phyloP scores from a whole-genome alignment of 2,888 invertebrate genomes.

The Ctena decussata region DNA sequence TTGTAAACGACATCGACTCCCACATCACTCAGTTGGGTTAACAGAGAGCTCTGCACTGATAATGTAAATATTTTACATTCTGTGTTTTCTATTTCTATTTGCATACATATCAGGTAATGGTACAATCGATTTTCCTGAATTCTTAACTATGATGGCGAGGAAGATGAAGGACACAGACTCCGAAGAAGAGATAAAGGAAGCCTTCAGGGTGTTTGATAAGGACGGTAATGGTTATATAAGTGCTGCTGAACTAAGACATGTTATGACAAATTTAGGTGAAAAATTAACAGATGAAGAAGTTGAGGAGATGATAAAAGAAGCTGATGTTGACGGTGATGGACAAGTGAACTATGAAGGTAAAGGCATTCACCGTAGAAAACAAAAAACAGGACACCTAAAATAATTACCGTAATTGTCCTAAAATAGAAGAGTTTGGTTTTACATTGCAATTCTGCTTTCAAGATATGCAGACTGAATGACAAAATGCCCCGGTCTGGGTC shows the following conservation, averaged over 20 bases:
- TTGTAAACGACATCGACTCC: no score
- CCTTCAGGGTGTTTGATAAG: constrained; percentile 99
- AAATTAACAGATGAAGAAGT: constrained; percentile 99
- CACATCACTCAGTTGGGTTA: no score
- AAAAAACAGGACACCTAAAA: no score
- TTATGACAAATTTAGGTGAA: constrained; percentile 99
- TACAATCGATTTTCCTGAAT: constrained; percentile 99
- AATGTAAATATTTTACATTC: no score
- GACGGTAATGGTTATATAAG: constrained; percentile 99
- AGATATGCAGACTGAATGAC: no score
- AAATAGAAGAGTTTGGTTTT: no score
- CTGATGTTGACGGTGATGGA: constrained; percentile 99
- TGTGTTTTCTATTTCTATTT: background rate
- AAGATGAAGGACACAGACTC: constrained; percentile 97
- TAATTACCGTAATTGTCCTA: no score
- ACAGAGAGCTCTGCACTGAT: no score
- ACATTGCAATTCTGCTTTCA: no score
- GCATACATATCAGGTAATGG: constrained; percentile 90
- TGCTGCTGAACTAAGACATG: constrained; percentile 99
- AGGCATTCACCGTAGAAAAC: no score
- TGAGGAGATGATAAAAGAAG: constrained; percentile 99
- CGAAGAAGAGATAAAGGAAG: constrained; percentile 99
- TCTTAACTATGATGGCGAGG: constrained; percentile 99
- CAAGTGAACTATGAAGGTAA: background rate
- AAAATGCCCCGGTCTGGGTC: no score